Evolutionary conservation across 1,140 invertebrate genomes (phyloP).

Genomic region (Rhyacophila brunnea): DNA sequence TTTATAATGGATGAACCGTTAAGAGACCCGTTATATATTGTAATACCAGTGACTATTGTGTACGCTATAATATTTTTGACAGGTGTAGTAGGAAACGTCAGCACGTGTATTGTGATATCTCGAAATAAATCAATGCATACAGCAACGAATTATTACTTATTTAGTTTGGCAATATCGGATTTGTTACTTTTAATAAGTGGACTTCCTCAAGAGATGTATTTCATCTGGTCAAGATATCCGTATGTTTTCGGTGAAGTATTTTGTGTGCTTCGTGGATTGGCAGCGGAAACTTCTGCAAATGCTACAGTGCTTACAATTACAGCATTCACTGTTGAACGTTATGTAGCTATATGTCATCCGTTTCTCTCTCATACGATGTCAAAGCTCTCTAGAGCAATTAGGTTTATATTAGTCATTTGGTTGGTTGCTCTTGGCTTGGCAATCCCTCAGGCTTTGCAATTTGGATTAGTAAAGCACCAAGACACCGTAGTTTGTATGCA

Average conservation of each 20-base stretch:
- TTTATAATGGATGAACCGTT: conserved; percentile 43
- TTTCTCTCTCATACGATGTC: conserved; percentile 80
- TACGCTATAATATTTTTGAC: conserved; percentile 83
- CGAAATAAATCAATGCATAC: conserved; percentile 92
- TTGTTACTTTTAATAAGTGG: conserved; percentile 80
- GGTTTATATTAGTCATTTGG: conserved; percentile 75
- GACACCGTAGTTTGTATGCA: conserved; percentile 57
- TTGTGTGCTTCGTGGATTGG: conserved; percentile 79
- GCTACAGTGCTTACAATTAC: conserved; percentile 89
- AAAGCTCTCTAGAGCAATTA: conserved; percentile 72
- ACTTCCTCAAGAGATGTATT: conserved; percentile 81
- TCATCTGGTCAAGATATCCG: conserved; percentile 83
- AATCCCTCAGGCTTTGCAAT: conserved; percentile 76
- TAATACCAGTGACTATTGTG: conserved; percentile 76
- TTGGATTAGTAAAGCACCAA: conserved; percentile 57
- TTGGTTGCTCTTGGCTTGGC: conserved; percentile 69
- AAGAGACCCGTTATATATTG: conserved; percentile 68
- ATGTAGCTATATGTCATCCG: conserved; percentile 76
- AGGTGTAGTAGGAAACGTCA: conserved; percentile 86
- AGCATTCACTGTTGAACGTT: conserved; percentile 77
- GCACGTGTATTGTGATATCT: conserved; percentile 90
- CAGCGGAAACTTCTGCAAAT: conserved; percentile 88
- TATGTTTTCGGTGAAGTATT: conserved; percentile 85
- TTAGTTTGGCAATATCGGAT: conserved; percentile 91
- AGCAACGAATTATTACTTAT: conserved; percentile 91